Evolutionary conservation across 1,140 invertebrate species (phyloP), one percentile per base, ranked within the genome.

Genomic region (Saxidomus purpurata): DNA sequence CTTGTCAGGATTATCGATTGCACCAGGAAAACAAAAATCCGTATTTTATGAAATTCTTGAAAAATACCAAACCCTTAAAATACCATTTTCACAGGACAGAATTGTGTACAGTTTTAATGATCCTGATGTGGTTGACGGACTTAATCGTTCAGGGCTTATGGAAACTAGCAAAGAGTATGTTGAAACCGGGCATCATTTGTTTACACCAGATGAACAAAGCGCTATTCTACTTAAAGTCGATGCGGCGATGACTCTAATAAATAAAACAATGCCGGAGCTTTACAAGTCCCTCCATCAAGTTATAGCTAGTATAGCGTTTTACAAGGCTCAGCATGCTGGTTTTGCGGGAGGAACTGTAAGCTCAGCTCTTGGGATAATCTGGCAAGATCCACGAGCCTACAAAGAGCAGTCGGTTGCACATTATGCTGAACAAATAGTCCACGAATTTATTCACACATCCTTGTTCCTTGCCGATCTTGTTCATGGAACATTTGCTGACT

Each of bases 381-480:
- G 38, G 76, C 76, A 79, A 34, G 76, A 79, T 43, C 76, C 76
- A 22, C 22, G 43, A 49, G 40, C 76, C 40, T 79, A 79, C 43
- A 79, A 19, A 28, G 76, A 79, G 25, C 76, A 79, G 76, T 52
- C 76, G 2, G 76, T 79, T 4, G 40, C 47, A 13, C 76, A 79
- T 43, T 52, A 79, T 79, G 76, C 76, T 19, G 76, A 79, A 49
- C 76, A 79, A 19, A 79, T 52, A 13, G 76, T 79, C 4, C 76
- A 79, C 31, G 76, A 79, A 34, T 79, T 79, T 43, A 79, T 79
- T 34, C 76, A 79, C n/a, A 52, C 38, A 17, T 79, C 76, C 28
- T 55, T 79, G n/a, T 79, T 79, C 43, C 76, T 79, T 79, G 76
- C 76, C 13, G 76, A 79, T 25, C 31, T 79, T 17, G 69, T 74